A percentile compares a stretch with the other conserved stretches of the same genome.
Evolutionary conservation across 2,888 invertebrate species (phyloP).

Genomic region (Xanthia togata): DNA sequence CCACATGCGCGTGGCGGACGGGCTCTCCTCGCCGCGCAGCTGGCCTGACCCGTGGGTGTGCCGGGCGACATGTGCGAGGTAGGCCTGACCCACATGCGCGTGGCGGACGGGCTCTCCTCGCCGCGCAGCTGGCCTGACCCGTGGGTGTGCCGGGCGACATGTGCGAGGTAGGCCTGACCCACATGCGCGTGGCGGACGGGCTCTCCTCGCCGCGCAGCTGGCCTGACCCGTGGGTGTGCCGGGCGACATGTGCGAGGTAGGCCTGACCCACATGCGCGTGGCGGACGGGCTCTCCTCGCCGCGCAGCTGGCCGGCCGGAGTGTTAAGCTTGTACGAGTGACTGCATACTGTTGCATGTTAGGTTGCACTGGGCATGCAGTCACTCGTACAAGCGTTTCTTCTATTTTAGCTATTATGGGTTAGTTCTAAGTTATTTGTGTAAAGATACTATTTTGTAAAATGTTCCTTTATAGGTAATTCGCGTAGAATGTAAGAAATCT

Average conservation of each 20-base stretch:
- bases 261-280: no score
- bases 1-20: constrained; percentile 93
- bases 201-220: constrained; percentile 93
- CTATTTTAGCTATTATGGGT: neutral
- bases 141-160: no score
- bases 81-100: no score
- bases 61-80: no score
- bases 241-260: no score
- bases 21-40: constrained; percentile 75
- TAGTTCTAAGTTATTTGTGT: neutral
- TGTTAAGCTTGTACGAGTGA: neutral
- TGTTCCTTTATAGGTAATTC: neutral
- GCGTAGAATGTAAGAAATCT: neutral
- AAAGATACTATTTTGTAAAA: neutral
- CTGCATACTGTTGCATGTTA: no score
- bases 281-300: constrained; percentile 91
- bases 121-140: no score
- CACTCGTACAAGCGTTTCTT: no score
- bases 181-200: constrained; percentile 94
- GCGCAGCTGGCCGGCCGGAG: constrained; percentile 94
- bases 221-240: no score
- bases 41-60: no score
- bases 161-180: constrained; percentile 94
- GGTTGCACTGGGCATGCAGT: neutral
- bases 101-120: constrained; percentile 54